Percentiles rank a stretch among this genome's conserved stretches.
These are phyloP conservation scores for Platyscapa corneri DNA, from an alignment of 1,140 invertebrate genomes.

Conservation along the genomic window DNA sequence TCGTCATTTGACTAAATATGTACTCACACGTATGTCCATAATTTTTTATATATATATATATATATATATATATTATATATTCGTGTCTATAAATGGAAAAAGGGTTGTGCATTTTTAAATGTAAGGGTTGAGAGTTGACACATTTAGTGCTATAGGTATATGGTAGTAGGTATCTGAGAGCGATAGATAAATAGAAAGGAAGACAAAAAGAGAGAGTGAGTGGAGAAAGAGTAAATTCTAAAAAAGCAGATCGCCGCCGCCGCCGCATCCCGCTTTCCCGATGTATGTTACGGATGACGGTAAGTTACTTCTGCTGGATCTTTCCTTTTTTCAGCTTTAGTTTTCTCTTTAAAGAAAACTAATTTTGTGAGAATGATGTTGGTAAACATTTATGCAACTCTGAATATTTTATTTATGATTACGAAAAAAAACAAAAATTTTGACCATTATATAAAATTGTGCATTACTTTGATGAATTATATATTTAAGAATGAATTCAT, in stretches of 20 bases:
- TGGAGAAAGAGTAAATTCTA: constrained; percentile 19
- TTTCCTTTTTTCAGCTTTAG: constrained; percentile 13
- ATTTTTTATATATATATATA: no score
- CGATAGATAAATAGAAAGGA: background rate
- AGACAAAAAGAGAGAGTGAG: background rate
- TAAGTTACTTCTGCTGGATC: constrained; percentile 42
- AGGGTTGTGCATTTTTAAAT: background rate
- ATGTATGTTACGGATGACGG: constrained; percentile 53
- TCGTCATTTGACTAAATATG: background rate
- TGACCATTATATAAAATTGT: no score
- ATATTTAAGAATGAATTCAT: background rate
- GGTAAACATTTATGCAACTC: background rate
- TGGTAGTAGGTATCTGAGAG: background rate
- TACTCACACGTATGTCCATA: background rate
- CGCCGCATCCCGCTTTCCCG: constrained; percentile 54
- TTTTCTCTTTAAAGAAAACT: constrained; percentile 3
- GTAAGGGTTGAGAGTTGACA: background rate
- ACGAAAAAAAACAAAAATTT: no score
- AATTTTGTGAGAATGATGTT: background rate
- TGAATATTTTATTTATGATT: background rate
- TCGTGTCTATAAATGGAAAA: background rate
- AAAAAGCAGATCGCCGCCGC: constrained; percentile 49
- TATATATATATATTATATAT: no score
- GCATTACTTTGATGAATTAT: no score
- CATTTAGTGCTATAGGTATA: background rate